Evolutionary conservation across 2,113 vertebrate species (phyloP), one percentile per base, ranked within the genome.

Genomic region (Rhipidura dahli): DNA sequence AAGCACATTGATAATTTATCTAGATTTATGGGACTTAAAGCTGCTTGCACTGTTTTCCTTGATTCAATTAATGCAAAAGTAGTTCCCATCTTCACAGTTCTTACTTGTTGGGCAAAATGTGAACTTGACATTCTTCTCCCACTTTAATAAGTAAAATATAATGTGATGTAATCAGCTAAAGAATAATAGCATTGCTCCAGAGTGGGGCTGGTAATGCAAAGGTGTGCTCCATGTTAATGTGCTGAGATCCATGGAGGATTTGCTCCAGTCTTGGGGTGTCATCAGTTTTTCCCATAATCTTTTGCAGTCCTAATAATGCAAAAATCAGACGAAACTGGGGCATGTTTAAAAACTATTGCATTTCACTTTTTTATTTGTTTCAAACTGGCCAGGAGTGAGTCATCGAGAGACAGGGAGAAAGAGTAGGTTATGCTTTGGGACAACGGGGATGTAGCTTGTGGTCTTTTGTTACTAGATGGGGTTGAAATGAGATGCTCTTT

Each of bases 1-100:
- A 96, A 95, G 94, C 33, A 19, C 91, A 95, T 94, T 94, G 97
- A 97, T 96, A 96, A 93, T 97, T 96, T 89, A 91, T 89, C 76
- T 72, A 94, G 96, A 96, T 96, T 97, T 96, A 97, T 77, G 68
- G 91, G 75, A 65, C 78, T 96, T 61, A 56, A 90, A 91, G 68
- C 63, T 56, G n/a, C 79, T 92, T 42, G 1, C 50, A 10, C 73
- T 89, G 85, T 93, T 89, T 71, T 83, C 69, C 76, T 76, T 84
- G 61, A 92, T 95, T 96, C 93, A 96, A 97, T 97, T 97, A 96
- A 96, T 91, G 78, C 94, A 77, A 56, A 66, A 78, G 42, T 82
- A 53, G 61, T 87, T 90, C 59, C 72, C 89, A 50, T 64, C 72
- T 89, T 91, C 82, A 78, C 81, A 27, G 49, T 79, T 80, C 61